phyloP scores from a whole-genome alignment of 2,113 vertebrate species.

The Corydoras maculifer region DNA sequence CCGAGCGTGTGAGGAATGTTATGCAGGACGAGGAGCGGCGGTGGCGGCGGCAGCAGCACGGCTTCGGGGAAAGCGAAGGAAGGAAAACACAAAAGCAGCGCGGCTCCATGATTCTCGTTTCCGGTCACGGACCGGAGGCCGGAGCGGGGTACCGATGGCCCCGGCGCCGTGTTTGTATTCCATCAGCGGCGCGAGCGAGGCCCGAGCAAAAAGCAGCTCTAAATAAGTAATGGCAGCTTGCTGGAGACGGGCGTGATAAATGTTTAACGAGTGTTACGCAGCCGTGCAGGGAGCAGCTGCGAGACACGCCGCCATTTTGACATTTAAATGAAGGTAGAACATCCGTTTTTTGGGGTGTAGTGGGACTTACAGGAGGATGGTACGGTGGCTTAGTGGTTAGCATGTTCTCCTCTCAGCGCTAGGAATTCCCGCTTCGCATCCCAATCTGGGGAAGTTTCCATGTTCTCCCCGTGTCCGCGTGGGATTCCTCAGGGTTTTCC shows the following conservation, averaged over 20 bases:
- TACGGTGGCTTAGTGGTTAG: no score
- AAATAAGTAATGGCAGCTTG: constrained; percentile 20
- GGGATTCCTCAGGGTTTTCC: no score
- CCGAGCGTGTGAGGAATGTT: no score
- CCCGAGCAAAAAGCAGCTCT: constrained; percentile 15
- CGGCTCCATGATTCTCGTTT: not conserved
- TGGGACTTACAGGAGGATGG: no score
- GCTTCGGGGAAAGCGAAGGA: not conserved
- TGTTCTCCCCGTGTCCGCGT: no score
- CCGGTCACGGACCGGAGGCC: not conserved
- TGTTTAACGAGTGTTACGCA: constrained; percentile 9
- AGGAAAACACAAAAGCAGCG: not conserved
- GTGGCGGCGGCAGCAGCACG: no score
- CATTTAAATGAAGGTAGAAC: constrained; percentile 7
- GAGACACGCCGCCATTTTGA: not conserved
- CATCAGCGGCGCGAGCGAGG: not conserved
- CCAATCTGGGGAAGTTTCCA: no score
- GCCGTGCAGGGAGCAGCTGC: constrained; percentile 6
- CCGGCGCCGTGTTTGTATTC: constrained; percentile 5
- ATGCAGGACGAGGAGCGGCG: no score
- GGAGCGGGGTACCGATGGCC: constrained; percentile 13
- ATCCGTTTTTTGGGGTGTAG: not conserved
- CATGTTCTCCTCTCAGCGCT: no score
- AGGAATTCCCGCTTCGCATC: no score
- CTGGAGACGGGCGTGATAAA: constrained; percentile 19